phyloP scores from a whole-genome alignment of 2,797 vertebrate species.

The Dipus sagitta region DNA sequence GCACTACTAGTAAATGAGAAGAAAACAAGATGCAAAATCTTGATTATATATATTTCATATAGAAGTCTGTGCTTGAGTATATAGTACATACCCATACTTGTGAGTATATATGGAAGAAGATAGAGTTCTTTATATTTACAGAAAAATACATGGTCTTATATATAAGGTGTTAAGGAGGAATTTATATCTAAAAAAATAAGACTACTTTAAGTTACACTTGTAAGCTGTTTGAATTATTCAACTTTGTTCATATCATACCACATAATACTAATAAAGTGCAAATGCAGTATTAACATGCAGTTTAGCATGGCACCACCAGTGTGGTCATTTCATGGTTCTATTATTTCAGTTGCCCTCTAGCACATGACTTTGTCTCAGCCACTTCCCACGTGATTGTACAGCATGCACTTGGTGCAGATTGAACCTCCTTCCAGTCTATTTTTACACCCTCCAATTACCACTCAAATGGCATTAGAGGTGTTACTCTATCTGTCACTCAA shows the following conservation, averaged over 20 bases:
- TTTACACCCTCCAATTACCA: neutral
- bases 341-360: neutral
- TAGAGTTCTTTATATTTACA: neutral
- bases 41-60: neutral
- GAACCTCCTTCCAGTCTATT: neutral
- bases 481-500: neutral
- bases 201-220: neutral
- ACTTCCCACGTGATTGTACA: neutral
- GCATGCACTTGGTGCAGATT: neutral
- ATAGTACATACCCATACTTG: neutral
- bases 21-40: neutral
- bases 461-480: neutral
- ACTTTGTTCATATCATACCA: neutral
- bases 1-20: neutral
- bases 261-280: neutral
- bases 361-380: neutral
- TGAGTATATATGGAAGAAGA: neutral
- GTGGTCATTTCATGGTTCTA: neutral
- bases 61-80: neutral
- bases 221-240: neutral
- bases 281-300: neutral
- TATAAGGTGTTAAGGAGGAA: neutral
- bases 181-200: neutral
- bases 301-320: neutral
- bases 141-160: neutral